Evolutionary conservation across 2,888 invertebrate genomes (phyloP).

Genomic region (Troilus luridus): DNA sequence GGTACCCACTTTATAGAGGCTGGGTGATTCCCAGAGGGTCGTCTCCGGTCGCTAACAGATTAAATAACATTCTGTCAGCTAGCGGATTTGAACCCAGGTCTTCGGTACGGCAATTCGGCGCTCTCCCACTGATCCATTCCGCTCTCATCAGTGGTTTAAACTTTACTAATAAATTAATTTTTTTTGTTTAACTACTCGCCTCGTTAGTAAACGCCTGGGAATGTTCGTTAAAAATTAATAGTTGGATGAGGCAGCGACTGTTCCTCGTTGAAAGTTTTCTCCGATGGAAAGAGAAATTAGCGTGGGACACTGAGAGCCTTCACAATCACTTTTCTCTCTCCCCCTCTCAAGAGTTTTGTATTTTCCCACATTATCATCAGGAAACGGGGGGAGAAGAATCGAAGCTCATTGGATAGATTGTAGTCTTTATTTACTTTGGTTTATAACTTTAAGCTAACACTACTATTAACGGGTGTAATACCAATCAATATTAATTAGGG

Average conservation of each 20-base stretch:
- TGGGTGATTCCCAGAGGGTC: no score
- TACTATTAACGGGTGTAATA: no score
- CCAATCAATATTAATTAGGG: no score
- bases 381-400: not conserved
- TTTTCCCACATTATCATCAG: constrained; percentile 8
- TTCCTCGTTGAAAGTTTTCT: not conserved
- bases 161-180: no score
- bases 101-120: no score
- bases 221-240: not conserved
- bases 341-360: not conserved
- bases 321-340: constrained; percentile 21
- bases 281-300: constrained; percentile 33
- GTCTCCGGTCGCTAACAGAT: no score
- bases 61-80: no score
- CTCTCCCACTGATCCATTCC: no score
- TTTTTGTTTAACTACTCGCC: not conserved
- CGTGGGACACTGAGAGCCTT: constrained; percentile 26
- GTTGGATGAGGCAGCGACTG: not conserved
- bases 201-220: not conserved
- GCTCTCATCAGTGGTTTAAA: no score
- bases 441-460: no score
- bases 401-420: not conserved
- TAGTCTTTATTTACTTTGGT: not conserved
- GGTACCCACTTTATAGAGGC: no score
- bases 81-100: no score